Evolutionary conservation across 2,797 vertebrate species (phyloP).

Genomic region (Melanotaenia trifasciata): DNA sequence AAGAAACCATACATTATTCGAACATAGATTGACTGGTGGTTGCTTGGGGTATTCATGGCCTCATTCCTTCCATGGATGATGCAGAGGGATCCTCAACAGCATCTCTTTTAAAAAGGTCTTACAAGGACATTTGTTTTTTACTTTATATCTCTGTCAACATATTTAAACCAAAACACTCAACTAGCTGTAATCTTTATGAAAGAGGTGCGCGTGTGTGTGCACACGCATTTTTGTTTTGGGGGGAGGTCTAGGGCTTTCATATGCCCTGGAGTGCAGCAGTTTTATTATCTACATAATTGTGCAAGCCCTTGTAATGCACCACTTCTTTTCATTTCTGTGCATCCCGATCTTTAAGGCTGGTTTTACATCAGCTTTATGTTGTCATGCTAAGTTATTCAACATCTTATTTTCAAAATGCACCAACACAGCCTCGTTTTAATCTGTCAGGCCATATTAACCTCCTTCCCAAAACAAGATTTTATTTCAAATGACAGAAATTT

Average conservation of each 20-base stretch:
- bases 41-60: background rate
- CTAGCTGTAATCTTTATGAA: background rate
- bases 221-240: no score
- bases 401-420: background rate
- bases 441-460: background rate
- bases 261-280: no score
- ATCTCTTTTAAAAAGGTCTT: background rate
- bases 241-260: no score
- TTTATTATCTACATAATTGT: background rate
- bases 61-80: slow-evolving; percentile 1
- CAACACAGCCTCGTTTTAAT: background rate
- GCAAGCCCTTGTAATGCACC: background rate
- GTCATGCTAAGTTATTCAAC: background rate
- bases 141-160: background rate
- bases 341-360: background rate
- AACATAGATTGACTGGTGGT: slow-evolving; percentile 27
- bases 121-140: background rate
- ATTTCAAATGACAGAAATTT: background rate
- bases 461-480: background rate
- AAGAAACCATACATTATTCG: slow-evolving; percentile 16
- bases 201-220: no score
- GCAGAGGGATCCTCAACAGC: background rate
- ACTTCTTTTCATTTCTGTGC: background rate
- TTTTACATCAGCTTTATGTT: background rate
- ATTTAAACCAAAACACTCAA: background rate